A percentile compares a stretch with the other conserved stretches of the same genome.
These are phyloP conservation scores for Lophius americanus DNA, from an alignment of 2,797 vertebrate species.

Conservation along the genomic window DNA sequence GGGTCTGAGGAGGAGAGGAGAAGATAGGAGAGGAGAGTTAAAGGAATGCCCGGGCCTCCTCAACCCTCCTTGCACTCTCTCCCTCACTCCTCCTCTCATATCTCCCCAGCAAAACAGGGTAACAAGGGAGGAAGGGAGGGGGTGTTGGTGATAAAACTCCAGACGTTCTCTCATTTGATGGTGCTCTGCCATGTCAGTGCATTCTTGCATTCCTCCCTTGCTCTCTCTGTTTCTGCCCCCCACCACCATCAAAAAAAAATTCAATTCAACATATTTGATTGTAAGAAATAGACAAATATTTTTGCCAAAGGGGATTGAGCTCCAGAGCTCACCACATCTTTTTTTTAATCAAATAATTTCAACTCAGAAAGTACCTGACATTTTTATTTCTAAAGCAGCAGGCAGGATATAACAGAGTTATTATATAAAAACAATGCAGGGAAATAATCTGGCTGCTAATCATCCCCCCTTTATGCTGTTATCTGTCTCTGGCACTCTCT, in stretches of 20 bases:
- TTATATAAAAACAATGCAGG: conserved; percentile 17
- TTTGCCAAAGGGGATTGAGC: neutral
- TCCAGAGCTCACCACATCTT: conserved; percentile 10
- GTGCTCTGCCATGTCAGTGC: conserved; percentile 89
- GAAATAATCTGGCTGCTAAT: conserved; percentile 34
- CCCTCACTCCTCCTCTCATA: conserved; percentile 80
- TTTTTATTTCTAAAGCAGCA: conserved; percentile 13
- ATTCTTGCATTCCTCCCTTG: conserved; percentile 85
- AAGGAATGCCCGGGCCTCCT: conserved; percentile 89
- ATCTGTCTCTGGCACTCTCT: conserved; percentile 14
- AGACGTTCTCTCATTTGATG: conserved; percentile 96
- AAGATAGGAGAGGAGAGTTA: conserved; percentile 81
- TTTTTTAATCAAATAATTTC: neutral
- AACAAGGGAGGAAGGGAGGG: conserved; percentile 59
- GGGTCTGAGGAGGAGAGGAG: conserved; percentile 49
- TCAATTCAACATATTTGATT: conserved; percentile 40
- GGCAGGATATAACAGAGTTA: conserved; percentile 10
- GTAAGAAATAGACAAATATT: conserved; percentile 31
- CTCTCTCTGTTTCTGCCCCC: conserved; percentile 64
- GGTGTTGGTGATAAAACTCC: conserved; percentile 94
- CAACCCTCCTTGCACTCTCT: conserved; percentile 82
- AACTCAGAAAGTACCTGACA: neutral
- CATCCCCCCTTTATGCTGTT: conserved; percentile 12
- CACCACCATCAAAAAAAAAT: neutral
- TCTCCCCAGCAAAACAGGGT: conserved; percentile 69